These are phyloP conservation scores for Macrophya alboannulata DNA, from an alignment of 2,888 invertebrate species.

Conservation along the genomic window DNA sequence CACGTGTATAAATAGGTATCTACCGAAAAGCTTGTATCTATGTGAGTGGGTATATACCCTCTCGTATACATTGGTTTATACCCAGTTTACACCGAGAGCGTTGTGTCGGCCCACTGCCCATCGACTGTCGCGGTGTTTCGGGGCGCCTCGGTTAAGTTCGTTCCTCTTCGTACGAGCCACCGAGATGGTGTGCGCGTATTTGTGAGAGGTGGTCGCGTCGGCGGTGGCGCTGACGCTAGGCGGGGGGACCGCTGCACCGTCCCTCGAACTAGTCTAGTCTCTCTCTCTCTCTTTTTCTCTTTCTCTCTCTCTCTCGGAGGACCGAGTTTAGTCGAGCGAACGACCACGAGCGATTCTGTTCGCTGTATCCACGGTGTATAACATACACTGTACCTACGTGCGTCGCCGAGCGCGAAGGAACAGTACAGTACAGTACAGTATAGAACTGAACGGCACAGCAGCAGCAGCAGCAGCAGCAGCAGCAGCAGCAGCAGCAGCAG, in stretches of 20 bases:
- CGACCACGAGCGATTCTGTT: constrained; percentile 55
- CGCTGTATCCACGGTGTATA: constrained; percentile 41
- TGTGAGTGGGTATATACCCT: not conserved
- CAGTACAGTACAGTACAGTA: not conserved
- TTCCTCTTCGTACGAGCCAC: not conserved
- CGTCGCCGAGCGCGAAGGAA: constrained; percentile 56
- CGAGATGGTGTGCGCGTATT: not conserved
- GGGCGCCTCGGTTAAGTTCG: not conserved
- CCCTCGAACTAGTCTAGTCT: not conserved
- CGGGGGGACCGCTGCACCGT: constrained; percentile 39
- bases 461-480: no score
- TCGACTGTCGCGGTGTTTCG: constrained; percentile 37
- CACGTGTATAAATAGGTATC: constrained; percentile 41
- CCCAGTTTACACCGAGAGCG: constrained; percentile 24
- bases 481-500: constrained; percentile 7
- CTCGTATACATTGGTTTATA: constrained; percentile 21
- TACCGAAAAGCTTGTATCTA: not conserved
- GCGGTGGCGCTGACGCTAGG: constrained; percentile 44
- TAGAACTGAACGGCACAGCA: not conserved
- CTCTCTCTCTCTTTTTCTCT: constrained; percentile 15
- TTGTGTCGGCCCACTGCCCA: constrained; percentile 45
- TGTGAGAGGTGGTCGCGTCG: constrained; percentile 42
- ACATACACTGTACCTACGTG: constrained; percentile 26
- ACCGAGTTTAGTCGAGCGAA: constrained; percentile 48
- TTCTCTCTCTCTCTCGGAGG: constrained; percentile 41